phyloP scores from a whole-genome alignment of 92 coral and sea anemone genomes.

The Umimayanthus kanabou region DNA sequence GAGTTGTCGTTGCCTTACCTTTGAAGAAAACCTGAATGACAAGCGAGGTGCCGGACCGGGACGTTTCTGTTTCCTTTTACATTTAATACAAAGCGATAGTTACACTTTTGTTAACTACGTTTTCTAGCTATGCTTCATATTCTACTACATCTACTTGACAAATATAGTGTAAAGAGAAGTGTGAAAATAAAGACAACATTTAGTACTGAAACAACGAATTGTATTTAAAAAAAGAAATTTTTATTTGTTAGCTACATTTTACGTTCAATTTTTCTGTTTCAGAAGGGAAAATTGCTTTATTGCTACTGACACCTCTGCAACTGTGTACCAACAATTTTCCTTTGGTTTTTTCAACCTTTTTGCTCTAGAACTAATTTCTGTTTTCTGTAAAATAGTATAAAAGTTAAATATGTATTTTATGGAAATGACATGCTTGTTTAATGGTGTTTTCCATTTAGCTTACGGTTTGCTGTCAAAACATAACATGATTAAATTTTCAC shows the following conservation, averaged over 20 bases:
- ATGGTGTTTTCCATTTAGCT: neutral
- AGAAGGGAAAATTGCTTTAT: neutral
- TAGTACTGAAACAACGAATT: neutral
- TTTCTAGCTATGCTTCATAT: too few species aligned
- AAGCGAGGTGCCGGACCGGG: too few species aligned
- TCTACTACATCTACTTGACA: neutral
- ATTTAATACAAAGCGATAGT: too few species aligned
- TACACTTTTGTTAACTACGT: too few species aligned
- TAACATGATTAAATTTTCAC: neutral
- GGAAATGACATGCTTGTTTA: neutral
- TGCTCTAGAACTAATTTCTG: neutral
- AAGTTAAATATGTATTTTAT: neutral
- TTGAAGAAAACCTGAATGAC: too few species aligned
- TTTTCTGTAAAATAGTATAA: neutral
- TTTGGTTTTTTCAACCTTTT: neutral
- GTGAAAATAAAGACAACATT: neutral
- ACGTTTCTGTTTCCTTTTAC: too few species aligned
- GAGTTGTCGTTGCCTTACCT: too few species aligned
- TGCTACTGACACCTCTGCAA: neutral
- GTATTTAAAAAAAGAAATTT: neutral
- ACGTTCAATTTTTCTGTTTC: neutral
- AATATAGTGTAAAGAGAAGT: too few species aligned
- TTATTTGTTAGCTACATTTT: too few species aligned
- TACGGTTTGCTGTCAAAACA: too few species aligned
- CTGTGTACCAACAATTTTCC: neutral